Base-by-base conservation (phyloP, 1,140 invertebrate genomes). In the Myzus persicae region DNA sequence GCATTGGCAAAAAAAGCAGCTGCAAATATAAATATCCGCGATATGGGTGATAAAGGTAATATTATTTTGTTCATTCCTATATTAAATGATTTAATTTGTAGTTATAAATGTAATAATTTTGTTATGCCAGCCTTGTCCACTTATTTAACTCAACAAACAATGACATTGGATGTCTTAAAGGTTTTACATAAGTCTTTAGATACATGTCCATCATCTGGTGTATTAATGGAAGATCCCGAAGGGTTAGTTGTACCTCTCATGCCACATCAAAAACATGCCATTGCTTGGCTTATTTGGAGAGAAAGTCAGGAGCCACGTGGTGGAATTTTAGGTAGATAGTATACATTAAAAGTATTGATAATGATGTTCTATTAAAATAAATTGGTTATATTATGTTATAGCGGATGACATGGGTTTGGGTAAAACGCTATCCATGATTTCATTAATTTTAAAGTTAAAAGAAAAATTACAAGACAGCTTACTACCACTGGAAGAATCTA, bases 361-460 rank as follows among this genome's bases (percentile, higher is more conserved):
- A n/a, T 67, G 14, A 67, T 18, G n/a, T 14, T n/a, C 31, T 67
- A 18, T 82, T 36, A 82, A 24, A 82, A 4, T 40, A 82, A 82
- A 38, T 24, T 38, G 22, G 24, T 82, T 22, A 82, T 40, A 24
- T 38, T 38, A 51, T 36, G 14, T 95, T 95, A 93, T 94, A 96
- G 98, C 98, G 91, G 98, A 99, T 96, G 98, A 99, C 95, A 99
- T 99, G 98, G 99, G 99, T 59, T 95, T 98, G 1, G 98, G 98
- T 2, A 99, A 99, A 95, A 99, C 99, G 0, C 95, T 99, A 9
- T 98, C 98, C 0, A 98, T 99, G 97, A 98, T 99, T 93, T 96
- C 98, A 0, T 95, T 99, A 5, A 96, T 98, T 5, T 94, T 97
- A 1, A 95, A 95, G 90, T 94, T 97, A 1, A 95, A 95, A 90